These are phyloP conservation scores for Caenorhabditis zanzibari DNA, from an alignment of 2,888 invertebrate species.

Conservation along the genomic window DNA sequence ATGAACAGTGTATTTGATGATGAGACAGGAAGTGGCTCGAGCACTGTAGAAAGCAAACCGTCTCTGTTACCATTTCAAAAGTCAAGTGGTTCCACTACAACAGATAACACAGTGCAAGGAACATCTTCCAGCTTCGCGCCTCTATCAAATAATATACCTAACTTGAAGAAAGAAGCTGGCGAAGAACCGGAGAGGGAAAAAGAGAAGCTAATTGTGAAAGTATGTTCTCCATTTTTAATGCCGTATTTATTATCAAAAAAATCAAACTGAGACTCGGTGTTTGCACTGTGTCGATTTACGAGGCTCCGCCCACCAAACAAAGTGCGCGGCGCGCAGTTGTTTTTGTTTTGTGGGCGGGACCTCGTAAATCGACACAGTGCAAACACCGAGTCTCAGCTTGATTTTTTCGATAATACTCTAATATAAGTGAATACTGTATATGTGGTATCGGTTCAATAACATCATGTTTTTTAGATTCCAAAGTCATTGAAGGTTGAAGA, in stretches of 20 bases:
- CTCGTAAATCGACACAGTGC: too few species aligned
- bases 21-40: conserved; percentile 11
- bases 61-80: conserved; percentile 12
- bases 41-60: conserved; percentile 14
- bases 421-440: too few species aligned
- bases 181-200: conserved; percentile 27
- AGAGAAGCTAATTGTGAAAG: conserved; percentile 52
- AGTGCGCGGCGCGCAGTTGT: too few species aligned
- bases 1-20: conserved; percentile 47
- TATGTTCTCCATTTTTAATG: too few species aligned
- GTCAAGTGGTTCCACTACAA: not conserved
- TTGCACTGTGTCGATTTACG: too few species aligned
- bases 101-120: not conserved
- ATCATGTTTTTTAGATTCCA: conserved; percentile 45
- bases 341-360: too few species aligned
- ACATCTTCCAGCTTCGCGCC: conserved; percentile 1
- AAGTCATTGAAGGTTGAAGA: conserved; percentile 42
- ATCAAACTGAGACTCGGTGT: too few species aligned
- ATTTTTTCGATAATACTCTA: too few species aligned
- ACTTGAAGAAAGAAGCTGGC: conserved; percentile 27
- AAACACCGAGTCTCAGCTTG: too few species aligned
- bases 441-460: too few species aligned
- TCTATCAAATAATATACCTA: not conserved
- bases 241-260: too few species aligned
- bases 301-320: too few species aligned